Evolutionary conservation across 2,888 invertebrate species (phyloP).

Genomic region (Caradrina clavipalpis): DNA sequence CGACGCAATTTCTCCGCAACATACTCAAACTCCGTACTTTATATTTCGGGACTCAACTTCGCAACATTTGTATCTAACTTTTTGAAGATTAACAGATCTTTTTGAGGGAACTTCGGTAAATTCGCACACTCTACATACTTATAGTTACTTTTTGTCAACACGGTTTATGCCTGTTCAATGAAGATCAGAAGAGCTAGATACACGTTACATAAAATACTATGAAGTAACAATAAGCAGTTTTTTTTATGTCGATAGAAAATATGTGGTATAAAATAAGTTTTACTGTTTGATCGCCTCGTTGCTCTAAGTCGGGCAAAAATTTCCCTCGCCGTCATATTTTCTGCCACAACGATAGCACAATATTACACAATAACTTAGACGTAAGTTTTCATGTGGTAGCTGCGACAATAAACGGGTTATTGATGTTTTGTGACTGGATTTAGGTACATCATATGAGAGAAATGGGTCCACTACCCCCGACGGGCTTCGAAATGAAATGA

Average conservation of each 20-base stretch:
- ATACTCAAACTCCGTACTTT: conserved; percentile 30
- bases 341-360: conserved; percentile 19
- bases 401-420: conserved; percentile 49
- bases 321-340: conserved; percentile 15
- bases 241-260: conserved; percentile 18
- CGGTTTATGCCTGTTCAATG: conserved; percentile 25
- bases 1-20: neutral
- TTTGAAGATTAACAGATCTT: conserved; percentile 53
- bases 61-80: conserved; percentile 48
- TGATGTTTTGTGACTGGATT: conserved; percentile 54
- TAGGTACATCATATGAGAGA: conserved; percentile 46
- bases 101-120: conserved; percentile 42
- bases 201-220: conserved; percentile 15
- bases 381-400: conserved; percentile 46
- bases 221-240: conserved; percentile 1
- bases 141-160: conserved; percentile 46
- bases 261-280: conserved; percentile 13
- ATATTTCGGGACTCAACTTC: conserved; percentile 39
- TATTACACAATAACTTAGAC: conserved; percentile 45
- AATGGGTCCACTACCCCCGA: conserved; percentile 39
- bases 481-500: conserved; percentile 28
- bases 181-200: conserved; percentile 22
- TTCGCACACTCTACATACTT: conserved; percentile 39
- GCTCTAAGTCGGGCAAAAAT: conserved; percentile 15
- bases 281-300: conserved; percentile 16